phyloP scores from a whole-genome alignment of 1,140 invertebrate species.

The Nylanderia fulva region DNA sequence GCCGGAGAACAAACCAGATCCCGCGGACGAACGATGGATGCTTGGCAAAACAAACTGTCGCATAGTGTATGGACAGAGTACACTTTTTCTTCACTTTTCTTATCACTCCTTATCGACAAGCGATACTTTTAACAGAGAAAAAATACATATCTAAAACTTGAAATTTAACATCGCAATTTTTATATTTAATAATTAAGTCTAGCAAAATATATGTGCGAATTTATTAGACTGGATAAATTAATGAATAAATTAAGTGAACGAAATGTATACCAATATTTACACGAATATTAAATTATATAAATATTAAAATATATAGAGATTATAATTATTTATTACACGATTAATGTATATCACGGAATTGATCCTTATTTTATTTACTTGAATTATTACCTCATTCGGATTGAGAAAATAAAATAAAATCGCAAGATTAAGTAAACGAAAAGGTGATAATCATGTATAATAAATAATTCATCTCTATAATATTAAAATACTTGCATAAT shows the following conservation, averaged over 20 bases:
- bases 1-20: conserved; percentile 35
- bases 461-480: too few relatives aligned
- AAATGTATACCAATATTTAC: too few relatives aligned
- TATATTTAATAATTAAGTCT: background rate
- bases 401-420: too few relatives aligned
- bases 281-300: too few relatives aligned
- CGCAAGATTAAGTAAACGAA: too few relatives aligned
- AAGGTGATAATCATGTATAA: too few relatives aligned
- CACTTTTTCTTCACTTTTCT: background rate
- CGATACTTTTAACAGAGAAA: background rate
- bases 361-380: too few relatives aligned
- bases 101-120: background rate
- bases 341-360: background rate
- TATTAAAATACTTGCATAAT: too few relatives aligned
- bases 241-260: conserved; percentile 2
- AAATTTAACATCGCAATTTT: background rate
- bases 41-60: conserved; percentile 36
- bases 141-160: background rate
- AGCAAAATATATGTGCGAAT: background rate
- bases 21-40: conserved; percentile 28
- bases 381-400: too few relatives aligned
- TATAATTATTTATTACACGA: too few relatives aligned
- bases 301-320: too few relatives aligned
- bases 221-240: background rate
- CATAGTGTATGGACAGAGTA: background rate